Conservation (phyloP, 2,888 invertebrate genomes). For the Scelioninae gen. 2 region DNA sequence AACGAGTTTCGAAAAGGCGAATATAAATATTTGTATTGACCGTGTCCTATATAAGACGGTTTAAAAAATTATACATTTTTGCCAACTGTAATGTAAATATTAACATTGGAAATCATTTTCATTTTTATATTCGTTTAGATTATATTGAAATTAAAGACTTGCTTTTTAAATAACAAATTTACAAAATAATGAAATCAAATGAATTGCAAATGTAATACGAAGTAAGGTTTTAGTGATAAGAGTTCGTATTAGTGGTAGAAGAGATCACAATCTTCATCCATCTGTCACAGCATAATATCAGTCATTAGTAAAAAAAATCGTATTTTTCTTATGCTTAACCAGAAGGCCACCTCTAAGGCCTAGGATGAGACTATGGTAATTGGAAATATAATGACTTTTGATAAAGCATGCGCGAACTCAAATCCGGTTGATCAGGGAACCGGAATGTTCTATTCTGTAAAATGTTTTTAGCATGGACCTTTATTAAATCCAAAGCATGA, state of each 20-base stretch:
- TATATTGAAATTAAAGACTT: no score
- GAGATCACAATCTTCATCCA: slow-evolving; percentile 51
- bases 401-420: slow-evolving; percentile 65
- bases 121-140: background rate
- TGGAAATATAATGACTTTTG: slow-evolving; percentile 68
- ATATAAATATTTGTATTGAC: no score
- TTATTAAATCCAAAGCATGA: slow-evolving; percentile 67
- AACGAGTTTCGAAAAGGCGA: slow-evolving; percentile 6
- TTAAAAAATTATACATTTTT: no score
- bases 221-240: slow-evolving; percentile 1
- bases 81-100: no score
- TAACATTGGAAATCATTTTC: slow-evolving; percentile 43
- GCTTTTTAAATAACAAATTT: no score
- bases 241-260: background rate
- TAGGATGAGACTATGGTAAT: slow-evolving; percentile 95
- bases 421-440: slow-evolving; percentile 63
- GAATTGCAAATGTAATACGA: background rate
- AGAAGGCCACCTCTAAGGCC: slow-evolving; percentile 92
- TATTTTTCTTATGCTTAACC: slow-evolving; percentile 78
- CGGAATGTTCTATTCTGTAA: slow-evolving; percentile 63
- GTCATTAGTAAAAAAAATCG: slow-evolving; percentile 72
- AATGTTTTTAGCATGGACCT: slow-evolving; percentile 62
- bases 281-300: slow-evolving; percentile 64
- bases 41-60: no score
- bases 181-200: no score